Evolutionary conservation across 2,888 invertebrate genomes (phyloP), one percentile per base, ranked within the genome.

Genomic region (Lochmaea crataegi): DNA sequence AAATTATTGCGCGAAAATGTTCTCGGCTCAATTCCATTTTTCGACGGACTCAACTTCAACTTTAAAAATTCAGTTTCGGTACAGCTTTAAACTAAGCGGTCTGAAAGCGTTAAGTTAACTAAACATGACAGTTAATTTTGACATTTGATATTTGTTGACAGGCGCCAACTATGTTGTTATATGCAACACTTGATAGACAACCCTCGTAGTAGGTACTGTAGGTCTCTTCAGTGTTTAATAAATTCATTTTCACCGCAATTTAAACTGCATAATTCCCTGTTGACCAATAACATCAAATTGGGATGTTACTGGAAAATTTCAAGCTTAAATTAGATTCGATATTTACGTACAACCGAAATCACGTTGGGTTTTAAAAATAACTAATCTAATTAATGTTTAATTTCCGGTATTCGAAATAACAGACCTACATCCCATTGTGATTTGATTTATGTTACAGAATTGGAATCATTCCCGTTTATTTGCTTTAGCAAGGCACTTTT

Each of bases 401-500:
- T 65, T 65, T 65, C 65, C 65, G 65, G 22, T 53, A 51, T 65
- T 65, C 32, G 51, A 51, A 65, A 12, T 51, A 65, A 53, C 65
- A 26, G 48, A 65, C 65, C 65, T 26, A 65, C 48, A 65, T 51
- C 65, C 48, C 65, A 51, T 65, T 65, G 48, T 65, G 51, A 53
- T 65, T 65, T 65, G 65, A 65, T 65, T 65, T 65, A 65, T 53
- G 48, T 48, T 65, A 11, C 51, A 65, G 16, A 65, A 65, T 65
- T 65, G 51, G 38, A 65, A 26, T 38, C 16, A 14, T 22, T 26
- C 16, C 9, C 51, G 65, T 65, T 65, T 65, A 53, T 65, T 65
- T 65, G 53, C 16, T 38, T 18, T 22, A 22, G 48, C 26, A 42
- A 65, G n/a, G 51, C 12, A 51, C 16, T 51, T 7, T 64, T 48